These are phyloP conservation scores for Calidris pygmaea DNA, from an alignment of 2,113 vertebrate genomes.

Conservation along the genomic window DNA sequence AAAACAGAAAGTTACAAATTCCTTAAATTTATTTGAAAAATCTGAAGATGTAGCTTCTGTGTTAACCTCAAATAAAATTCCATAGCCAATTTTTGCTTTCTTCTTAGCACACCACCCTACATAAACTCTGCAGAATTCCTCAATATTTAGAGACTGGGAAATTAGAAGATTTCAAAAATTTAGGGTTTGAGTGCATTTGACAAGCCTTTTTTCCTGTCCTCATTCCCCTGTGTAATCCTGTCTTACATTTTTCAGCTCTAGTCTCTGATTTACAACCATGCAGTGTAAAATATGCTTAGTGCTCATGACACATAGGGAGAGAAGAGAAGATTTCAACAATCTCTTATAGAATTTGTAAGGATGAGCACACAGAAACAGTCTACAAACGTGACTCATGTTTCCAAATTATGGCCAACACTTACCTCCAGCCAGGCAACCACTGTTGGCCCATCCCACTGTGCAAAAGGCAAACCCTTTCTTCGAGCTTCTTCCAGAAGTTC, in stretches of 20 bases:
- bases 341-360: neutral
- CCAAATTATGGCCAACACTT: neutral
- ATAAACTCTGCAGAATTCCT: neutral
- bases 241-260: neutral
- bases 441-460: constrained; percentile 97
- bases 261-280: neutral
- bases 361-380: neutral
- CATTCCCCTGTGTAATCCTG: neutral
- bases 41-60: neutral
- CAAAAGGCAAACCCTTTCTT: constrained; percentile 96
- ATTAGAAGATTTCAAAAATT: neutral
- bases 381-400: fast-evolving
- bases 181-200: fast-evolving
- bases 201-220: neutral
- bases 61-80: neutral
- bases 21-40: neutral
- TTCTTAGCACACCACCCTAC: neutral
- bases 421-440: constrained; percentile 98
- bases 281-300: neutral
- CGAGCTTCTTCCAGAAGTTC: constrained; percentile 97
- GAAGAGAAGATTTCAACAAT: neutral
- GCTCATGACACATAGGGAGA: neutral
- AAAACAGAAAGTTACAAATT: neutral
- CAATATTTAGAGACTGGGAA: neutral
- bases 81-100: neutral